These are phyloP conservation scores for Dendrolimus pini DNA, from an alignment of 2,888 invertebrate species.

Conservation along the genomic window DNA sequence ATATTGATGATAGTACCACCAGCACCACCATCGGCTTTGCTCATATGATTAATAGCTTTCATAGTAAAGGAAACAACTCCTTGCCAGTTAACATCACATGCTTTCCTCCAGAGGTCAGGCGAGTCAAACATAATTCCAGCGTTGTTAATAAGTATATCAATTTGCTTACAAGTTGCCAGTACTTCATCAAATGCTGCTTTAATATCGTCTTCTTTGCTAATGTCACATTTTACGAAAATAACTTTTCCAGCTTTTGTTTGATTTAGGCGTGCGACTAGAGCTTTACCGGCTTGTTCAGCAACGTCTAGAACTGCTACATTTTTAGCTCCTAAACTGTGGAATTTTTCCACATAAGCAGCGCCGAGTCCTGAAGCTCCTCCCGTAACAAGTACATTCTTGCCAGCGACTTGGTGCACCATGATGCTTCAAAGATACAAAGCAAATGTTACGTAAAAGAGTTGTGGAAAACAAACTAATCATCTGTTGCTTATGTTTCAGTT, in stretches of 20 bases:
- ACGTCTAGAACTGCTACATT: background rate
- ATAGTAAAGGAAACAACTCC: constrained; percentile 59
- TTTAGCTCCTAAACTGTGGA: constrained; percentile 34
- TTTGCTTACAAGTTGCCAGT: constrained; percentile 20
- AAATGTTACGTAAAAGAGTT: too few relatives aligned
- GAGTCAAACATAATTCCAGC: constrained; percentile 42
- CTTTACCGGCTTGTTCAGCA: constrained; percentile 21
- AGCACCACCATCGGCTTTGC: constrained; percentile 30
- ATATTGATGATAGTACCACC: constrained; percentile 43
- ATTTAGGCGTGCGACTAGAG: constrained; percentile 25
- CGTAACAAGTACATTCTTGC: too few relatives aligned
- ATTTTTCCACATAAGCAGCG: constrained; percentile 28
- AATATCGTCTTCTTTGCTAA: constrained; percentile 33
- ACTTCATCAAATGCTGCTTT: constrained; percentile 26
- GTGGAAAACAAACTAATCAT: too few relatives aligned
- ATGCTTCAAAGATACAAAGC: too few relatives aligned
- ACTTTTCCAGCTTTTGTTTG: constrained; percentile 22
- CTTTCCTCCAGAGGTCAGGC: constrained; percentile 28
- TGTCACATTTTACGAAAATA: constrained; percentile 37
- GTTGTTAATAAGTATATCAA: constrained; percentile 44
- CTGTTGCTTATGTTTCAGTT: too few relatives aligned
- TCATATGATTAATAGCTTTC: constrained; percentile 37
- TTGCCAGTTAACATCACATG: constrained; percentile 45
- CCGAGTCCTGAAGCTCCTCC: constrained; percentile 45
- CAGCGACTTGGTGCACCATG: too few relatives aligned